Evolutionary conservation across 2,888 invertebrate genomes (phyloP).

Genomic region (Philereme vetulata): DNA sequence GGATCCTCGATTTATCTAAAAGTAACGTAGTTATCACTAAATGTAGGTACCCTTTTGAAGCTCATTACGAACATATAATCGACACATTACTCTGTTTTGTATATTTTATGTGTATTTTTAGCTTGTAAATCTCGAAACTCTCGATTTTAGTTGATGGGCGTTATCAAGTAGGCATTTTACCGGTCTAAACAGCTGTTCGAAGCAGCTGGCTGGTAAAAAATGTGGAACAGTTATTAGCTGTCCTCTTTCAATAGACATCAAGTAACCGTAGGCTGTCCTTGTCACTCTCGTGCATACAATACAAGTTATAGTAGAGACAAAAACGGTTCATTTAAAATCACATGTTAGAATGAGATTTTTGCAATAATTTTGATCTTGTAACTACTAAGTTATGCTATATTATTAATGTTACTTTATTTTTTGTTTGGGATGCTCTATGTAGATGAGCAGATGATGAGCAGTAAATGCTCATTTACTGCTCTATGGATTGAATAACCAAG

Average conservation of each 20-base stretch:
- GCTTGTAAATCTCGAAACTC: not conserved
- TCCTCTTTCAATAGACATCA: slow-evolving; percentile 62
- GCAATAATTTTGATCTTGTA: slow-evolving; percentile 6
- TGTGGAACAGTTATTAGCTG: slow-evolving; percentile 74
- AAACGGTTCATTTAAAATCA: slow-evolving; percentile 21
- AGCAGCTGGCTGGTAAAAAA: slow-evolving; percentile 80
- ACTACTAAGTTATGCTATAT: too few species aligned
- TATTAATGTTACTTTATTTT: not conserved
- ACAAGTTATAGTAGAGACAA: slow-evolving; percentile 49
- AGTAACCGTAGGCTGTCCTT: slow-evolving; percentile 55
- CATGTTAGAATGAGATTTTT: slow-evolving; percentile 9
- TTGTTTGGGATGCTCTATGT: too few species aligned
- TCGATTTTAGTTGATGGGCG: slow-evolving; percentile 6
- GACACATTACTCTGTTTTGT: not conserved
- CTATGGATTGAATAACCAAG: too few species aligned
- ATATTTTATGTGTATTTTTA: slow-evolving; percentile 1
- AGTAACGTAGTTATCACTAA: not conserved
- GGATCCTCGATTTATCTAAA: not conserved
- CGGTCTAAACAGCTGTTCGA: slow-evolving; percentile 79
- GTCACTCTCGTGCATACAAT: slow-evolving; percentile 52
- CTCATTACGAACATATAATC: not conserved
- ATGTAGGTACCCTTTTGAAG: not conserved
- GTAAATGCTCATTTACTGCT: too few species aligned
- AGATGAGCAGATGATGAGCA: too few species aligned
- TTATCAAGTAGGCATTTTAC: slow-evolving; percentile 43